A percentile compares a stretch with the other conserved stretches of the same genome.
These are phyloP conservation scores for Philonicus albiceps DNA, from an alignment of 2,888 invertebrate genomes.

Conservation along the genomic window DNA sequence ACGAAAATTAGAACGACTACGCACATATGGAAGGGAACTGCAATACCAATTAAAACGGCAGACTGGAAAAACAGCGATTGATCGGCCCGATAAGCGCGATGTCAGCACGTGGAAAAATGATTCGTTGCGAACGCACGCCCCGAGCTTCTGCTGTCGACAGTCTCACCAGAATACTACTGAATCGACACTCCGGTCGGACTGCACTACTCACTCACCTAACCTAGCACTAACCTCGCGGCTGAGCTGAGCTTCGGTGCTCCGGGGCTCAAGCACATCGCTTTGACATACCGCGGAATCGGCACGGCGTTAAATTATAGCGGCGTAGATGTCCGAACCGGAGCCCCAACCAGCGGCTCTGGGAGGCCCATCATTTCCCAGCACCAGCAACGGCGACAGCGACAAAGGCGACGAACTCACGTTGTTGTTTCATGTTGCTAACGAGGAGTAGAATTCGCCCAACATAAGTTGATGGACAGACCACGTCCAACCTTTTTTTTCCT, in stretches of 20 bases:
- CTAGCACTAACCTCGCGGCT: background rate
- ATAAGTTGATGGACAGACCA: background rate
- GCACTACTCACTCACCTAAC: background rate
- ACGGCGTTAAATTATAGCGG: background rate
- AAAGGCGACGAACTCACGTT: background rate
- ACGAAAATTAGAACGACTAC: background rate
- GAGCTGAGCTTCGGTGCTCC: background rate
- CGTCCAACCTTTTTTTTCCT: background rate
- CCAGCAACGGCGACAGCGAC: background rate
- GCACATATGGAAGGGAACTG: background rate
- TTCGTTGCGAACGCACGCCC: conserved; percentile 1
- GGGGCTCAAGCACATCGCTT: background rate
- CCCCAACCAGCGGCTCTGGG: background rate
- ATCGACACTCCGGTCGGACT: background rate
- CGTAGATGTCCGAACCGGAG: background rate
- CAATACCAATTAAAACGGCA: background rate
- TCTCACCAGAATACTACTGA: conserved; percentile 18
- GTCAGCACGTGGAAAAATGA: conserved; percentile 32
- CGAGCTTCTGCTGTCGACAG: background rate
- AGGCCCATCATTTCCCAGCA: conserved; percentile 12
- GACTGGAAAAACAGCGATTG: background rate
- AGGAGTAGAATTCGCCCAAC: background rate
- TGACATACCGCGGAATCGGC: background rate
- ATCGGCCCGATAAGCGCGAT: conserved; percentile 9
- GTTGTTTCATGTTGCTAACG: conserved; percentile 14